These are phyloP conservation scores for Caiman crocodilus DNA, from an alignment of 2,797 vertebrate species.

Conservation along the genomic window DNA sequence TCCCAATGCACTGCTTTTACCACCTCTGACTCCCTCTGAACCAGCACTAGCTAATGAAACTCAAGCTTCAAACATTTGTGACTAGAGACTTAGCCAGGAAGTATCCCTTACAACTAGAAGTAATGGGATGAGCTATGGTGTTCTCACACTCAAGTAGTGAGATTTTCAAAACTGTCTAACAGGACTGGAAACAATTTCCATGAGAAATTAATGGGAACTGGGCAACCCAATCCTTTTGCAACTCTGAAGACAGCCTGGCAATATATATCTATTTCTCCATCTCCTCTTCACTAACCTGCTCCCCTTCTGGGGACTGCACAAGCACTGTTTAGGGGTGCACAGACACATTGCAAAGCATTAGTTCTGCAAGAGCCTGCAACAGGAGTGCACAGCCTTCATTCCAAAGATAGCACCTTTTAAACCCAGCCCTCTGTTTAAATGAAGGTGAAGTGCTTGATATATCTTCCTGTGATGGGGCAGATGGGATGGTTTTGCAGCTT, in stretches of 20 bases:
- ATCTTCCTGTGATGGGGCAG: not conserved
- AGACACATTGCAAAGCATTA: not conserved
- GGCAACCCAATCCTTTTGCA: not conserved
- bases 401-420: not conserved
- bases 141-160: not conserved
- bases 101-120: too few species aligned
- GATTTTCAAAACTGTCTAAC: not conserved
- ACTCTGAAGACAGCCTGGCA: not conserved
- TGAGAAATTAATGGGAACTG: fast-evolving
- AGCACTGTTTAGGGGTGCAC: too few species aligned
- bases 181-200: not conserved
- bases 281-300: not conserved
- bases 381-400: not conserved
- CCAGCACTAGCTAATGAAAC: not conserved
- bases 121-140: too few species aligned
- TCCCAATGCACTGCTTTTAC: not conserved
- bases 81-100: too few species aligned
- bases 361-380: not conserved
- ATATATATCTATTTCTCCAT: not conserved
- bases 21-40: not conserved
- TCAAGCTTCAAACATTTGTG: not conserved
- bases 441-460: not conserved
- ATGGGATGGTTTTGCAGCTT: not conserved
- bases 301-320: not conserved
- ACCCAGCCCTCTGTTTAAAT: not conserved